Evolutionary conservation across 2,113 vertebrate species (phyloP).

Genomic region (Progne subis): DNA sequence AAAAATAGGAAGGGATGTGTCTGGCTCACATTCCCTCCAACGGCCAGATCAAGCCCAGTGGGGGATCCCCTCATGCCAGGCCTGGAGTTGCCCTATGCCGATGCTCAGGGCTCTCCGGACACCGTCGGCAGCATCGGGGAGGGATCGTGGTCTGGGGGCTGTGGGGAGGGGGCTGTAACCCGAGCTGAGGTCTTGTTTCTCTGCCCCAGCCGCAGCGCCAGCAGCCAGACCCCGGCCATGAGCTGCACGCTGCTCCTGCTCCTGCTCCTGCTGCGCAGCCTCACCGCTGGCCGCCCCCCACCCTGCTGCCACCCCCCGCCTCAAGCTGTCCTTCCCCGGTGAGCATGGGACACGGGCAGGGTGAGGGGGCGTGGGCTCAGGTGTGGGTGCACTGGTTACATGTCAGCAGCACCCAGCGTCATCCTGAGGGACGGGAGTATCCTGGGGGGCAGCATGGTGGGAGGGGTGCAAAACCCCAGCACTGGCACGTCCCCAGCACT

Average conservation of each 20-base stretch:
- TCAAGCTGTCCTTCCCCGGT: conserved; percentile 46
- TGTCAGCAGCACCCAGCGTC: background rate
- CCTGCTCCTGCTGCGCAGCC: background rate
- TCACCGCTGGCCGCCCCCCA: background rate
- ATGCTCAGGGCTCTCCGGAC: background rate
- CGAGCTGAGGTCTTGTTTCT: conserved; percentile 31
- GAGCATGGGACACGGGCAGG: background rate
- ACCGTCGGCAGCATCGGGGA: background rate
- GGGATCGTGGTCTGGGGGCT: background rate
- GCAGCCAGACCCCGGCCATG: conserved; percentile 23
- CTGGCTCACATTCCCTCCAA: background rate
- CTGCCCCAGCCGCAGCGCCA: background rate
- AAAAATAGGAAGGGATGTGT: background rate
- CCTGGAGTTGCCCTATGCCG: fast-evolving
- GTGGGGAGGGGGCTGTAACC: conserved; percentile 40
- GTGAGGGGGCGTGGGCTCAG: fast-evolving
- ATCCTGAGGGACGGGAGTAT: fast-evolving
- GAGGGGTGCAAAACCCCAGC: background rate
- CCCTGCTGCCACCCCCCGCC: conserved; percentile 14
- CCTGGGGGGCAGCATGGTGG: background rate
- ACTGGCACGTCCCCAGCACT: fast-evolving
- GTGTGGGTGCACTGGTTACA: fast-evolving
- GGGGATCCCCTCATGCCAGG: fast-evolving
- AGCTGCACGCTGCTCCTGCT: background rate
- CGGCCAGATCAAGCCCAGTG: background rate